phyloP scores from a whole-genome alignment of 1,140 invertebrate genomes.

The Idris sp. region DNA sequence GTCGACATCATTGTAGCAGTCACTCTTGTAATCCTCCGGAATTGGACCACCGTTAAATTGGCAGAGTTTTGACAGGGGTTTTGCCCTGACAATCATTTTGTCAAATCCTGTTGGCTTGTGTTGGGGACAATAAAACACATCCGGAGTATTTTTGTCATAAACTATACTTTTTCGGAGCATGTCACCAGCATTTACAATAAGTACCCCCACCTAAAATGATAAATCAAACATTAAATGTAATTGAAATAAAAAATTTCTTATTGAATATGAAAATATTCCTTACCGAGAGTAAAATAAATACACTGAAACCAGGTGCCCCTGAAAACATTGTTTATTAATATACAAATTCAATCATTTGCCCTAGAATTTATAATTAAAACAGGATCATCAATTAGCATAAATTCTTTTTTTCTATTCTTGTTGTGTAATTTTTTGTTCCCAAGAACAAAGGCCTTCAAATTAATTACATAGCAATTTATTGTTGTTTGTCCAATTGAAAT shows the following conservation, averaged over 20 bases:
- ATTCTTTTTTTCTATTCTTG: too few relatives aligned
- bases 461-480: too few relatives aligned
- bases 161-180: constrained; percentile 90
- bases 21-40: constrained; percentile 87
- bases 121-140: constrained; percentile 90
- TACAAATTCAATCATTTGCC: too few relatives aligned
- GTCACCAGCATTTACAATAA: constrained; percentile 80
- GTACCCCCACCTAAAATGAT: constrained; percentile 57
- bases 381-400: too few relatives aligned
- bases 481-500: too few relatives aligned
- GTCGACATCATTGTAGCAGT: constrained; percentile 90
- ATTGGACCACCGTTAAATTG: constrained; percentile 85
- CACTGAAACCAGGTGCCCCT: neutral
- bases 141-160: constrained; percentile 89
- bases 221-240: too few relatives aligned
- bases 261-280: neutral
- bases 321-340: too few relatives aligned
- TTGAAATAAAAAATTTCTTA: neutral
- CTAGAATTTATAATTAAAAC: too few relatives aligned
- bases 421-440: too few relatives aligned
- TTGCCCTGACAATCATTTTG: constrained; percentile 83
- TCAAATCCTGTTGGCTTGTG: constrained; percentile 86
- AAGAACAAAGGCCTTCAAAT: too few relatives aligned
- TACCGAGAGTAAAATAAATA: neutral
- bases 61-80: constrained; percentile 85